Evolutionary conservation across 2,113 vertebrate species (phyloP).

Genomic region (Pangasianodon gigas): DNA sequence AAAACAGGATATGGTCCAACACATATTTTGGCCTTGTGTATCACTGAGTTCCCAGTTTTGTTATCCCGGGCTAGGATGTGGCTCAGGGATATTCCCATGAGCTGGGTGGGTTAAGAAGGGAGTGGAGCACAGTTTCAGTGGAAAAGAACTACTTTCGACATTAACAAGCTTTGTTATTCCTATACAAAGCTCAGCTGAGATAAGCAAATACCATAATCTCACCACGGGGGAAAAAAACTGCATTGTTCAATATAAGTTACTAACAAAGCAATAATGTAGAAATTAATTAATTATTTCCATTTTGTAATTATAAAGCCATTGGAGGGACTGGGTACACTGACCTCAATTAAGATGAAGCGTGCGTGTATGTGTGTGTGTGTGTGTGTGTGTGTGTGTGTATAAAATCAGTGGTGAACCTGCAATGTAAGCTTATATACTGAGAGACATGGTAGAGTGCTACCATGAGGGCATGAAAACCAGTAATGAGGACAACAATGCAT

Average conservation of each 20-base stretch:
- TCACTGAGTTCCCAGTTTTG: conserved; percentile 54
- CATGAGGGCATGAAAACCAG: conserved; percentile 43
- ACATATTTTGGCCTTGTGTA: conserved; percentile 23
- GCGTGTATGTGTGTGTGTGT: conserved; percentile 53
- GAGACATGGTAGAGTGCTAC: conserved; percentile 9
- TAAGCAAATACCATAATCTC: conserved; percentile 56
- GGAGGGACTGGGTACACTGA: conserved; percentile 59
- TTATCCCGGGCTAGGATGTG: neutral
- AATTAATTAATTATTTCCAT: conserved; percentile 52
- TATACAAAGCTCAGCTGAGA: conserved; percentile 36
- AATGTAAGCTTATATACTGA: conserved; percentile 62
- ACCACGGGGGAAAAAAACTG: conserved; percentile 44
- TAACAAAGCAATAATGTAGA: conserved; percentile 33
- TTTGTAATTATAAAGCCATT: conserved; percentile 66
- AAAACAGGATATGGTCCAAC: conserved; percentile 23
- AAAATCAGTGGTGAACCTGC: conserved; percentile 66
- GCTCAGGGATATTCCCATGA: conserved; percentile 2
- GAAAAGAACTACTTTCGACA: conserved; percentile 65
- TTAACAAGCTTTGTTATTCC: conserved; percentile 41
- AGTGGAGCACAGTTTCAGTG: conserved; percentile 54
- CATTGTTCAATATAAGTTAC: conserved; percentile 51
- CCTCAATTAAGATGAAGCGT: conserved; percentile 70
- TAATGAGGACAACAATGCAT: conserved; percentile 56
- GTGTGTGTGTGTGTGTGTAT: conserved; percentile 47
- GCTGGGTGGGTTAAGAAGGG: conserved; percentile 40